Base-by-base conservation (phyloP, 2,888 invertebrate genomes). In the Cantharis rustica region DNA sequence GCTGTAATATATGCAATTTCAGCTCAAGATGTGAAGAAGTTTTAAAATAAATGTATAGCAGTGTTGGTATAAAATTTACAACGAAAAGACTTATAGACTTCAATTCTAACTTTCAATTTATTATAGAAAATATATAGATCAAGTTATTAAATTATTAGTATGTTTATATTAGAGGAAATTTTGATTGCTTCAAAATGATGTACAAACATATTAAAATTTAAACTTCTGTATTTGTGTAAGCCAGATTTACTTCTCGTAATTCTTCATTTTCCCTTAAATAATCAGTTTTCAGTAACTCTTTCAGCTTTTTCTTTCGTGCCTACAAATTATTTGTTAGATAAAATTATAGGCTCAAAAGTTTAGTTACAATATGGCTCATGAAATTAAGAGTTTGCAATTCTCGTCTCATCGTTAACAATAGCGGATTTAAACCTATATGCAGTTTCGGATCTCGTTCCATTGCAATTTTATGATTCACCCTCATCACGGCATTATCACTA, bases 211-310 rank as follows among this genome's bases (percentile, higher is more conserved):
- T 9, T 4, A 47, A n/a, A n/a, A n/a, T n/a, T 47, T 47, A 47
- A 47, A 7, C 2, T 47, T 47, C 83, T 16, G 82, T 83, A 70
- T 84, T 82, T 61, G 82, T 83, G 69, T 83, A 86, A n/a, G 84
- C 84, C 27, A 84, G 75, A 77, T 82, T 84, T 4, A 86, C 83
- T 75, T 83, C 78, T 26, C 82, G 75, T n/a, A 86, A 77, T 79
- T 86, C 84, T 62, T 79, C 79, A 11, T 85, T 83, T 75, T 85
- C 82, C 73, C 80, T 77, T 13, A 83, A 68, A 68, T 82, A 84
- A 72, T 86, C 86, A 20, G 83, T 78, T 27, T 82, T 80, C 9
- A 82, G 76, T 13, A 85, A 79, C 69, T 82, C 80, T 15, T 75
- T 73, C 5, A 86, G 74, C 73, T n/a, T 47, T 47, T 7, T 47